Evolutionary conservation across 2,888 invertebrate genomes (phyloP).

Genomic region (Machimus rusticus): DNA sequence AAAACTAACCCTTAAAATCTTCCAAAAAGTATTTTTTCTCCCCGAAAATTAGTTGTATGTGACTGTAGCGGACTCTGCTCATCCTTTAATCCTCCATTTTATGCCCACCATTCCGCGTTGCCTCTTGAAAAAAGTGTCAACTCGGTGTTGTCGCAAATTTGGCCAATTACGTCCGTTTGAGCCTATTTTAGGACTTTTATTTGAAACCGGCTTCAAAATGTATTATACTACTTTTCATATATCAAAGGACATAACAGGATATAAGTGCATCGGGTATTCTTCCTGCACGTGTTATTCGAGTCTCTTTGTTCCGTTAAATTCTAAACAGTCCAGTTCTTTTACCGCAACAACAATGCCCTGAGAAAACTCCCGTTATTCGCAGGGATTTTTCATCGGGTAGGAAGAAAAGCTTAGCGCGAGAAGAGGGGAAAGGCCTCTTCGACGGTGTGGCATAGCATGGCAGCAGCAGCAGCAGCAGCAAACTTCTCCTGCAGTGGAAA

Average conservation of each 20-base stretch:
- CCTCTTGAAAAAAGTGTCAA: not conserved
- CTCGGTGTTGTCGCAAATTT: not conserved
- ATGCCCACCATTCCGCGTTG: not conserved
- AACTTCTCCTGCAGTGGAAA: conserved; percentile 16
- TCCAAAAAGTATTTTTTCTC: not conserved
- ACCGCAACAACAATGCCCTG: not conserved
- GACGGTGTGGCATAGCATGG: too few species aligned
- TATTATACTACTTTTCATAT: not conserved
- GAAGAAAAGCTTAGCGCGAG: not conserved
- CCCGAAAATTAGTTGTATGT: not conserved
- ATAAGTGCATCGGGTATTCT: not conserved
- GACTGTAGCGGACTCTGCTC: not conserved
- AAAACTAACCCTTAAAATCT: not conserved
- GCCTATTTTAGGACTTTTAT: not conserved
- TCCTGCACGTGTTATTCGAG: conserved; percentile 22
- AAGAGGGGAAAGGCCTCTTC: not conserved
- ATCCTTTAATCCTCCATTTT: not conserved
- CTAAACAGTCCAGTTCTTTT: conserved; percentile 23
- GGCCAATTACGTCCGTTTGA: not conserved
- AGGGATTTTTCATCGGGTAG: not conserved
- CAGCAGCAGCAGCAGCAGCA: not conserved
- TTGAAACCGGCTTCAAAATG: not conserved
- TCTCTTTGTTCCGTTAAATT: conserved; percentile 19
- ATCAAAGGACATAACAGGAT: not conserved
- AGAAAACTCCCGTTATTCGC: not conserved